A percentile compares a stretch with the other conserved stretches of the same genome.
phyloP scores from a whole-genome alignment of 1,140 invertebrate genomes.

The Dinothrombium tinctorium region DNA sequence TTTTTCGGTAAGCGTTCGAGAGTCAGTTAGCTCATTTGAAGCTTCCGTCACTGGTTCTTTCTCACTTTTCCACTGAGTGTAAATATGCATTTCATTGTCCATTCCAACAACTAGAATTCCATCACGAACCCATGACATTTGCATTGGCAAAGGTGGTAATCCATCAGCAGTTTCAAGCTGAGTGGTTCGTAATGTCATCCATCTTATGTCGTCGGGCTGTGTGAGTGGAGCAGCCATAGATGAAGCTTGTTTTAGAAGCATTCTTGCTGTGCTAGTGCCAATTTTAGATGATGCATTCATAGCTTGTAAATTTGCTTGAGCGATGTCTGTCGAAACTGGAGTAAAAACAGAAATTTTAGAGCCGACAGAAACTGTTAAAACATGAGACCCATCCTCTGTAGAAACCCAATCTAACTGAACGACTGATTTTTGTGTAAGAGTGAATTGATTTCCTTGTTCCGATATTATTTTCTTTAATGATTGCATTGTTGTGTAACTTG shows the following conservation, averaged over 20 bases:
- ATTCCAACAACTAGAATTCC: conserved; percentile 94
- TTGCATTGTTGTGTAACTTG: conserved; percentile 73
- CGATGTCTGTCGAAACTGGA: conserved; percentile 40
- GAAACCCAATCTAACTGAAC: conserved; percentile 97
- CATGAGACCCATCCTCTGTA: conserved; percentile 92
- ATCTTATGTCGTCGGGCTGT: conserved; percentile 26
- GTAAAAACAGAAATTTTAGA: conserved; percentile 35
- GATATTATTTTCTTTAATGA: conserved; percentile 64
- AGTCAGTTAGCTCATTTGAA: conserved; percentile 26
- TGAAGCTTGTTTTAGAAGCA: conserved; percentile 54
- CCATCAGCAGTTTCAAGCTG: conserved; percentile 81
- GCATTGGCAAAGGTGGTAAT: conserved; percentile 82
- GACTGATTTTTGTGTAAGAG: conserved; percentile 36
- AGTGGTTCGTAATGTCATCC: conserved; percentile 84
- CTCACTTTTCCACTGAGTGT: conserved; percentile 76
- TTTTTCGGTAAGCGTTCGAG: conserved; percentile 48
- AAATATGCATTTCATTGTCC: conserved; percentile 99
- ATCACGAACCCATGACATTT: conserved; percentile 92
- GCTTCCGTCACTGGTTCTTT: too few species aligned
- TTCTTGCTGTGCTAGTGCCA: conserved; percentile 28
- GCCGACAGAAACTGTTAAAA: conserved; percentile 83
- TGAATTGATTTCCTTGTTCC: conserved; percentile 69
- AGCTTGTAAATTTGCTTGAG: conserved; percentile 63
- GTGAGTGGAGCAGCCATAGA: conserved; percentile 57
- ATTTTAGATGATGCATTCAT: conserved; percentile 56